These are phyloP conservation scores for Drosophila subpulchrella DNA, from an alignment of 1,140 invertebrate genomes.

Conservation along the genomic window DNA sequence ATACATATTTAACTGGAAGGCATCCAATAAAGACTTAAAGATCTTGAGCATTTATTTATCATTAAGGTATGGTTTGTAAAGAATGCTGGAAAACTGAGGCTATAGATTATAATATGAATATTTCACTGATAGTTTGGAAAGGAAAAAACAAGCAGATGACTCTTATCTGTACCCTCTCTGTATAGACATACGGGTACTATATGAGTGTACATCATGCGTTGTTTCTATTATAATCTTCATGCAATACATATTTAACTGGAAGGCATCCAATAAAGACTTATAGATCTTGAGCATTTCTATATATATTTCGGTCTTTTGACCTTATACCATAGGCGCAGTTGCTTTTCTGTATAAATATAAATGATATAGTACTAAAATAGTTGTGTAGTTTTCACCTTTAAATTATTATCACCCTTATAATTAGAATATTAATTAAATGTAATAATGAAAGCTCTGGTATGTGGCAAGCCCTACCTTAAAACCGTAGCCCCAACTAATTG, in stretches of 20 bases:
- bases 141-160: conserved; percentile 14
- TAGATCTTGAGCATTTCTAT: conserved; percentile 20
- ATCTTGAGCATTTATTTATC: conserved; percentile 9
- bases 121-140: conserved; percentile 2
- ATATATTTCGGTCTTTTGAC: conserved; percentile 2
- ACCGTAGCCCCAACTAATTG: conserved; percentile 6
- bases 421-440: neutral
- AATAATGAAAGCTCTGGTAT: neutral
- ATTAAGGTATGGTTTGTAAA: conserved; percentile 4
- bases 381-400: no score
- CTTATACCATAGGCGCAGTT: no score
- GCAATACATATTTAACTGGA: conserved; percentile 26
- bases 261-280: conserved; percentile 14
- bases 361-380: no score
- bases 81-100: neutral
- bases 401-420: no score
- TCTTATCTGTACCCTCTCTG: conserved; percentile 1
- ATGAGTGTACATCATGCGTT: neutral
- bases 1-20: conserved; percentile 28
- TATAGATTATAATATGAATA: neutral
- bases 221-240: neutral
- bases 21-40: conserved; percentile 13
- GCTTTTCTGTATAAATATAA: no score
- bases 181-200: neutral
- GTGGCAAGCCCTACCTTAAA: neutral